Conservation (phyloP, 2,797 vertebrate genomes). For the Monodelphis domestica region DNA sequence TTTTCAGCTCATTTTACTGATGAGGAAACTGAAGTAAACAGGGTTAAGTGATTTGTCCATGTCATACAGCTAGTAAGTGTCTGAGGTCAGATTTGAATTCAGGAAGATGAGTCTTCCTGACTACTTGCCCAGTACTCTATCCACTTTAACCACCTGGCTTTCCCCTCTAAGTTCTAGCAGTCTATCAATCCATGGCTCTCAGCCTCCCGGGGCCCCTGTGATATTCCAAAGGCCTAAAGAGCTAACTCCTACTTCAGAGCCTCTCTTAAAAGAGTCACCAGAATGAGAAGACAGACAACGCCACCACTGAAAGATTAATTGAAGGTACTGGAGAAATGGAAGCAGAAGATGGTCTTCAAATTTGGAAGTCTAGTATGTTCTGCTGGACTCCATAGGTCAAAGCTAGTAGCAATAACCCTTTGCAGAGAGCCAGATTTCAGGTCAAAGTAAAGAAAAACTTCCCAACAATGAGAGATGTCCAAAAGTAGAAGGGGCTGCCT, state of each 20-base stretch:
- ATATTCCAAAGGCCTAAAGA: background rate
- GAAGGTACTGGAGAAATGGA: background rate
- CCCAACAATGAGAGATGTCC: no score
- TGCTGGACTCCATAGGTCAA: background rate
- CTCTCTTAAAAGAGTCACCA: no score
- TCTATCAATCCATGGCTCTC: background rate
- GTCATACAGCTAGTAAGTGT: no score
- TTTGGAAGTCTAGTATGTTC: background rate
- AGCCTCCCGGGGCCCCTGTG: background rate
- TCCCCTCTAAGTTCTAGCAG: background rate
- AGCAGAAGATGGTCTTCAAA: background rate
- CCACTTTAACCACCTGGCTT: no score
- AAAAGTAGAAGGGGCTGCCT: background rate
- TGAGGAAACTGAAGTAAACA: no score
- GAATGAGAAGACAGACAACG: background rate
- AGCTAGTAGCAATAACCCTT: background rate
- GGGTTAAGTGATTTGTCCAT: no score
- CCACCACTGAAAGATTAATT: background rate
- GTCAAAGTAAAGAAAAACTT: background rate
- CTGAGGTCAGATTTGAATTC: no score
- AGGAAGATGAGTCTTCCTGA: no score
- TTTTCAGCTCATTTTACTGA: no score
- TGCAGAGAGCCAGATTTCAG: background rate
- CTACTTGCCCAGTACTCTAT: no score
- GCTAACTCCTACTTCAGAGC: background rate